phyloP scores from a whole-genome alignment of 2,797 vertebrate species.

The Manis pentadactyla region DNA sequence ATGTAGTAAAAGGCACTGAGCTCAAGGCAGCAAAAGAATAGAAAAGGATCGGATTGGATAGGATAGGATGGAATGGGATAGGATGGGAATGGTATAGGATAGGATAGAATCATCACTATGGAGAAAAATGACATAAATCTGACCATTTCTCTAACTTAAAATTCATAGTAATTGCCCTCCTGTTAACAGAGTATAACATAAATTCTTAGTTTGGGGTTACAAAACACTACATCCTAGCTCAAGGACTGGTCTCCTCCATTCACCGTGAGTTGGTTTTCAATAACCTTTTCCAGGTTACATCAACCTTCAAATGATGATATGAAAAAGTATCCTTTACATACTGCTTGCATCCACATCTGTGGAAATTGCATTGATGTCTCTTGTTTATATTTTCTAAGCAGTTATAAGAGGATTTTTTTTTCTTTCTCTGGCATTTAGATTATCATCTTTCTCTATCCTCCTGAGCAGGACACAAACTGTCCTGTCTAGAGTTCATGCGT shows the following conservation, averaged over 20 bases:
- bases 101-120: not conserved
- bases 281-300: not conserved
- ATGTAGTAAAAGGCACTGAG: not conserved
- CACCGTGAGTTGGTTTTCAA: not conserved
- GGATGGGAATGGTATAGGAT: no score
- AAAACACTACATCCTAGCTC: not conserved
- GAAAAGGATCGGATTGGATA: no score
- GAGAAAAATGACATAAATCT: constrained; percentile 20
- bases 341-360: not conserved
- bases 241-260: not conserved
- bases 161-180: not conserved
- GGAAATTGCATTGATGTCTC: not conserved
- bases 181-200: not conserved
- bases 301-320: not conserved
- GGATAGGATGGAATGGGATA: no score
- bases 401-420: not conserved
- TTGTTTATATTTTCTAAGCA: not conserved
- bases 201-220: not conserved
- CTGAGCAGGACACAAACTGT: not conserved
- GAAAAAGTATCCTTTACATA: not conserved
- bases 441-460: not conserved
- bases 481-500: not conserved
- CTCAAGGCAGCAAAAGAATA: not conserved
- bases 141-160: constrained; percentile 31
- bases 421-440: not conserved